Evolutionary conservation across 2,797 vertebrate species (phyloP), one percentile per base, ranked within the genome.

Genomic region (Artibeus jamaicensis): DNA sequence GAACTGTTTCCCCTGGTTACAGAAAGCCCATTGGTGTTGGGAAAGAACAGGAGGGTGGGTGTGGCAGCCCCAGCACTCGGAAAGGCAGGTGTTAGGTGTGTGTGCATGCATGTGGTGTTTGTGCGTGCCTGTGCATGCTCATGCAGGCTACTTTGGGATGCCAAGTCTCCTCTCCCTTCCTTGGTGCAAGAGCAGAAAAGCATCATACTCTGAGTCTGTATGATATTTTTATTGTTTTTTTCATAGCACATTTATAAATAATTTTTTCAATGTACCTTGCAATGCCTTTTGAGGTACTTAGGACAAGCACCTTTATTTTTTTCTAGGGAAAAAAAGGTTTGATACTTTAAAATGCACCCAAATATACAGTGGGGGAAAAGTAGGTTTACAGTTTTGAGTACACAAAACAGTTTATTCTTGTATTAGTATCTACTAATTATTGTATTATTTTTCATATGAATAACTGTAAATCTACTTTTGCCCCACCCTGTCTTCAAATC

Each of bases 341-440:
- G 98, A 98, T 98, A 94, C 96, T 94, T 42, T 71, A 98, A 98
- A 98, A 98, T 98, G 90, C 98, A 98, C 98, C 98, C 98, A 98
- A 98, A 98, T 98, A 53, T 10, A 53, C 32, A 46, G 46, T 77
- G 74, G 19, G 19, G 19, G 48, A 22, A 76, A 50, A 21, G 46
- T 24, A 34, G 74, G 46, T 77, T 77, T 77, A 48, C 29, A 65
- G 62, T n/a, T 65, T 65, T 53, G 48, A 77, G n/a, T 77, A 34
- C 29, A 19, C 11, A 34, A 50, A 77, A 77, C 10, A 34, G 11
- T 34, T 77, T 77, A 53, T 53, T 77, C 46, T 34, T 53, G 46
- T 77, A 34, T 77, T 34, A 15, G 50, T 50, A 24, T 77, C n/a
- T 53, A 77, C 21, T 76, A 50, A 76, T 50, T 77, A 34, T 50